Base-by-base conservation (phyloP, 2,888 invertebrate species). In the Hofmannophila pseudospretella region DNA sequence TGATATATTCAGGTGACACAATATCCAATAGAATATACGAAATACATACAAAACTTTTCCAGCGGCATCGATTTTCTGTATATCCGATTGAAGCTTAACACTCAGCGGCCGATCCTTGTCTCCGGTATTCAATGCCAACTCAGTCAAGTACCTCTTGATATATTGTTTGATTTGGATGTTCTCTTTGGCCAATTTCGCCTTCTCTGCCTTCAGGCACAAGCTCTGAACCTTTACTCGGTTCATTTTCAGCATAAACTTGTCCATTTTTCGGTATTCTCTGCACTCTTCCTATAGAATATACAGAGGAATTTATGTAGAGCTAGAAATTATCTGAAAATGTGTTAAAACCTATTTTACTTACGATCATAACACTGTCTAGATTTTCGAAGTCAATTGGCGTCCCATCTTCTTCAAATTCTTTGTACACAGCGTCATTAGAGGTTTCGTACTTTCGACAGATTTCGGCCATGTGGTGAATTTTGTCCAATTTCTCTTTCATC, bases 361-460 rank as follows among this genome's bases (percentile, higher is more conserved):
- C 87, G 34, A 79, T 70, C 86, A 87, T 85, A 20, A 58, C 67
- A 11, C 55, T 50, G 42, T 76, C 73, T 1, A 84, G 50, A 29
- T 82, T 70, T 42, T 87, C 73, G 31, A 60, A 82, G 50, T 74
- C 51, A 27, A 54, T 30, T 20, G 60, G 42, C 43, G 71, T 41
- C 37, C 60, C 42, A 16, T 58, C 57, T 8, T 48, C 46, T 4
- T 68, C 62, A 0, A 47, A 33, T 2, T 58, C 63, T 26, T 61
- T 53, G 1, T 54, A 42, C 3, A 65, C 53, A 0, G 47, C 40
- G 28, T 89, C 88, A 49, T 92, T 91, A 30, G 89, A 81, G 0
- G 90, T 90, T 60, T 94, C 93, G 41, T 91, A 88, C 58, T 92
- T 92, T 32, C 88, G 76, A 48, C 93, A 94, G 34, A 92, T 89